Base-by-base conservation (phyloP, 2,113 vertebrate genomes). In the Pithys albifrons region DNA sequence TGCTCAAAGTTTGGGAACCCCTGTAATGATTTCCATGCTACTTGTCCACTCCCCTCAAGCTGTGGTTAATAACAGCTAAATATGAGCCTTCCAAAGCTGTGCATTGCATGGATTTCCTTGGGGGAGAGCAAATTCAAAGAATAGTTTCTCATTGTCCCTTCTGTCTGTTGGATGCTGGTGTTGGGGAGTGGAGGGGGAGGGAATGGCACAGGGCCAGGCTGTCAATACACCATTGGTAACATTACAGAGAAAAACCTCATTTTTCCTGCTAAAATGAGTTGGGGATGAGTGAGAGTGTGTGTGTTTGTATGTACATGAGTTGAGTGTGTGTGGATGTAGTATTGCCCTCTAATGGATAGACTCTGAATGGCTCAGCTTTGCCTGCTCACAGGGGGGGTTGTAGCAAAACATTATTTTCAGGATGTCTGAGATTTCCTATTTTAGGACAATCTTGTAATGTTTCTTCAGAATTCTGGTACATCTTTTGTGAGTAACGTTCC, bases 271-370 rank as follows among this genome's bases (percentile, higher is more conserved):
- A 2, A 75, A 52, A 46, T 57, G 65, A 19, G 8, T 14, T 69
- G n/a, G 11, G 17, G 39, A 33, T 17, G n/a, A 1, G 5, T 33
- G 41, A n/a, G 29, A n/a, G 46, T 22, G 20, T 11, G 57, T 33
- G 45, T 91, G 35, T 89, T 1, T 88, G 2, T 74, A 4, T 62
- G 35, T 74, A 2, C 49, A 2, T 41, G 6, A 31, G 14, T 58
- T 33, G 64, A 23, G 35, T 62, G 58, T 84, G 90, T 57, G 14
- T 73, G 31, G 65, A 31, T 85, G 77, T 75, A 35, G 89, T 91
- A 55, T 95, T 97, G 96, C 95, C 93, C 96, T 93, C 94, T 96
- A 96, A 96, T 85, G 91, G 94, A 96, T 94, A 88, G 91, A 96
- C 49, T 9, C 88, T 80, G 91, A 93, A 96, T 78, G 94, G 83